Base-by-base conservation (phyloP, 35 echinoderm and acorn worm species). In the Ptychodera flava region DNA sequence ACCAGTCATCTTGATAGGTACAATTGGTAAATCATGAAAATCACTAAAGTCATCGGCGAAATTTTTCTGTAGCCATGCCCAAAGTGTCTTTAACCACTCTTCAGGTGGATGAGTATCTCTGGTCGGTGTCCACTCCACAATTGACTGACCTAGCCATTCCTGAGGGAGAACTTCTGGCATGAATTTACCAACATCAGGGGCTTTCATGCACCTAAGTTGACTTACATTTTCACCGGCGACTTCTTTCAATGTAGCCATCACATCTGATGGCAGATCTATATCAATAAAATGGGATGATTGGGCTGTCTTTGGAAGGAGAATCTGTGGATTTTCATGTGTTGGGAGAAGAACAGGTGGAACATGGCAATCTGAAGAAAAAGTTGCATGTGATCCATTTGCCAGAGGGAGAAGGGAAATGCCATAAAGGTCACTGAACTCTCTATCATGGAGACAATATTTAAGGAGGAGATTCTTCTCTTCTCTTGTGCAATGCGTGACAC, bases 401-500 rank as follows among this genome's bases (percentile, higher is more conserved):
- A 94, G 31, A 1, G 92, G 92, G 15, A 94, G 38, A 6, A 94
- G 79, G 29, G 78, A 35, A 31, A 94, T n/a, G 16, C 78, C 77
- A 0, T 83, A 36, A 14, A 94, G 82, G 75, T 89, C 85, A 85
- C 34, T 31, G 33, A 77, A 83, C 28, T 79, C 22, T 28, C 34
- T 52, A 31, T 88, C 86, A 30, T 16, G 1, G 34, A 90, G 64
- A 38, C 90, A 78, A 64, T 94, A 94, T 34, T 88, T 30, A 30
- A 94, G 29, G 28, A 94, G 31, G 29, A 30, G 1, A 78, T 87
- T 35, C 83, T 94, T 94, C 33, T 94, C 88, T 31, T 87, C 76
- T 16, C 85, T 36, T 1, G 33, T 84, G 45, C 22, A 22, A 64
- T 64, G 6, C 45, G 22, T 22, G 22, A 64, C 45, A 64, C 22